Evolutionary conservation across 2,113 vertebrate genomes (phyloP), one percentile per base, ranked within the genome.

Genomic region (Megaleporinus macrocephalus): DNA sequence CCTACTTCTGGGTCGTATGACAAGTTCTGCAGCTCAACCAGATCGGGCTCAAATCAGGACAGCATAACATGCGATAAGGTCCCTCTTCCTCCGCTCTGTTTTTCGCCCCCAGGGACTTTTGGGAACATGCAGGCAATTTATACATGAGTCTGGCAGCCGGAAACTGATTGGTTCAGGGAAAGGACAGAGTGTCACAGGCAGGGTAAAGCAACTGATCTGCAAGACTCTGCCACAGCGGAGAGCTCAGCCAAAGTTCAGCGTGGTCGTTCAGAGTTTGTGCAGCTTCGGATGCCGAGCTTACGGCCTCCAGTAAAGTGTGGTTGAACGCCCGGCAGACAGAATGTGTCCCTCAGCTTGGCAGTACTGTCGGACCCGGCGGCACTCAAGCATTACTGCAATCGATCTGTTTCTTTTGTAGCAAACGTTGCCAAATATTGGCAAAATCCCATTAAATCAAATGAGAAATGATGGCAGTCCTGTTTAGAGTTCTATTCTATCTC

Each of bases 191-290:
- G 77, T 74, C 49, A 79, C 36, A 53, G 36, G 12, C 68, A 4
- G 36, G 44, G 65, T 79, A 44, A 51, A 26, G 51, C 70, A 73
- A 62, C 65, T 72, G 65, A 72, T 80, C 78, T 29, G 13, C 57
- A 47, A 30, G 41, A 20, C 26, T 29, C 27, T 11, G 55, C 22
- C 65, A 63, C 12, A 62, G 47, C 29, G 36, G 14, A n/a, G 41
- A 72, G 62, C 76, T 79, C 82, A 75, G 82, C 82, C 77, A 74
- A 84, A 84, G 77, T 84, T 84, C 82, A 83, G 71, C 41, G 24
- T 70, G 26, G n/a, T 41, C 1, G 2, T 24, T 70, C 62, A 26
- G 15, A 47, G 51, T 53, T 29, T 73, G 29, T 77, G 41, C 36
- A 76, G 73, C 73, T 76, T 41, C 55, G 61, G 55, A 61, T 26